These are phyloP conservation scores for Drosophila sproati DNA, from an alignment of 1,140 invertebrate genomes.

Conservation along the genomic window DNA sequence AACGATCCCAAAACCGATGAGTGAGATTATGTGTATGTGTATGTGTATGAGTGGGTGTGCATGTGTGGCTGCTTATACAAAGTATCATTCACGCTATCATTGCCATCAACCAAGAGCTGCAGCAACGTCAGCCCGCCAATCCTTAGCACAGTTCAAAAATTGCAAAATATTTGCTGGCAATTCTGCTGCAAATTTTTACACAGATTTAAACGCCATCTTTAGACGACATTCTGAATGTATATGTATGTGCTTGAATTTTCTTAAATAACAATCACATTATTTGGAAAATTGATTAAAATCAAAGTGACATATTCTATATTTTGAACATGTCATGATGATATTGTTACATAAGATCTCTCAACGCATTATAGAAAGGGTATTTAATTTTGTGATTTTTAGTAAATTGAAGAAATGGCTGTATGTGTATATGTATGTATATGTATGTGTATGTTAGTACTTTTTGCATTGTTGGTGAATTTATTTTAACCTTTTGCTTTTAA, in stretches of 20 bases:
- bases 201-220: conserved; percentile 12
- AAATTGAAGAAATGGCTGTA: conserved; percentile 12
- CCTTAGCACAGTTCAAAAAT: conserved; percentile 43
- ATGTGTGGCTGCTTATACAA: conserved; percentile 44
- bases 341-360: too few species aligned
- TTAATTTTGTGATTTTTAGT: background rate
- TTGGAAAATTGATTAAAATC: too few species aligned
- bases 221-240: background rate
- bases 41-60: conserved; percentile 1
- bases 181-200: conserved; percentile 23
- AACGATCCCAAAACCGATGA: conserved; percentile 34
- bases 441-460: background rate
- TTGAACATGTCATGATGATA: too few species aligned
- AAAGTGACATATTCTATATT: too few species aligned
- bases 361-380: too few species aligned
- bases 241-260: too few species aligned
- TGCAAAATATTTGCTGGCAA: conserved; percentile 29
- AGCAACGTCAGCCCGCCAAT: conserved; percentile 10
- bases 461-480: background rate
- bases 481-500: too few species aligned
- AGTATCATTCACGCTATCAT: conserved; percentile 77
- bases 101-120: conserved; percentile 56
- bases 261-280: too few species aligned
- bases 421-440: background rate
- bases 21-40: background rate